Evolutionary conservation across 2,797 vertebrate genomes (phyloP).

Genomic region (Sparidentex hasta): DNA sequence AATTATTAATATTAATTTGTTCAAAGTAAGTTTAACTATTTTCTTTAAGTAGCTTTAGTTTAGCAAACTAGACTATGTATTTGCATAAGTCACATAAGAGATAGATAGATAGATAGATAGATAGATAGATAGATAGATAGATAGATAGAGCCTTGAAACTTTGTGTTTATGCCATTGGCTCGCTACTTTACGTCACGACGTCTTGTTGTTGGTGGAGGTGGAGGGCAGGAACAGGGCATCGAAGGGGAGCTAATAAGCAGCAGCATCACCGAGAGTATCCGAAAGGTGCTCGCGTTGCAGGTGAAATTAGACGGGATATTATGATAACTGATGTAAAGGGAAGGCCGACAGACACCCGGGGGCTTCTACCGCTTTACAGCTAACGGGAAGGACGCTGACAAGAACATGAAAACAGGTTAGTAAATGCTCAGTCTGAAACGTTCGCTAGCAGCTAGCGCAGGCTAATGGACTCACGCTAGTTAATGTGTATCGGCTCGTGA

Average conservation of each 20-base stretch:
- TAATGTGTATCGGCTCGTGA: slow-evolving; percentile 7
- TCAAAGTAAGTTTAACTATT: no score
- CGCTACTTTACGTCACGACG: slow-evolving; percentile 36
- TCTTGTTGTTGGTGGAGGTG: slow-evolving; percentile 20
- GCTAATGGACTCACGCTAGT: slow-evolving; percentile 20
- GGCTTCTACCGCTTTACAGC: background rate
- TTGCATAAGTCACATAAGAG: background rate
- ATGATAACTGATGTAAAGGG: background rate
- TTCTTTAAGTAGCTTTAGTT: no score
- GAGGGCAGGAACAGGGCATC: background rate
- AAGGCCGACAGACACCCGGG: background rate
- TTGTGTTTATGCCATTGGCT: slow-evolving; percentile 23
- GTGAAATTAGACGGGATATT: slow-evolving; percentile 21
- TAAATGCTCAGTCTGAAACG: background rate
- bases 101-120: background rate
- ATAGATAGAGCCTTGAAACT: background rate
- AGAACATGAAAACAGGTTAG: background rate
- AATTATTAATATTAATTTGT: no score
- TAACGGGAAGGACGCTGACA: background rate
- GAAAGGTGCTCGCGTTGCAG: slow-evolving; percentile 43
- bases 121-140: background rate
- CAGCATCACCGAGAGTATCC: background rate
- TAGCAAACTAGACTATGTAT: no score
- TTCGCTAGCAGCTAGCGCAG: slow-evolving; percentile 50
- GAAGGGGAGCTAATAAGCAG: background rate